Evolutionary conservation across 2,113 vertebrate genomes (phyloP).

Genomic region (Micronisus gabar): DNA sequence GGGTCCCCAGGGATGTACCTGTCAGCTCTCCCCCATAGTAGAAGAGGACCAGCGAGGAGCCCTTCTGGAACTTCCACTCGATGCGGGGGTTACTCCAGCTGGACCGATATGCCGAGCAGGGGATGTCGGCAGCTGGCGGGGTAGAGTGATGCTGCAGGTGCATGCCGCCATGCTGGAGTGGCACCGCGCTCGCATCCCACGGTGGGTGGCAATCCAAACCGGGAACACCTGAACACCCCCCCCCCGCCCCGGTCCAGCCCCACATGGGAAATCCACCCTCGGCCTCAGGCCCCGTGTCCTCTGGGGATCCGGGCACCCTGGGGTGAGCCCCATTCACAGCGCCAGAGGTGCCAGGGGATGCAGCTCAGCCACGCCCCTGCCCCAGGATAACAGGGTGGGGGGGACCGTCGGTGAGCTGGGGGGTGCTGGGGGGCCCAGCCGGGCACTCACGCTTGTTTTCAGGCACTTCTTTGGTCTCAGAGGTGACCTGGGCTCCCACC

Average conservation of each 20-base stretch:
- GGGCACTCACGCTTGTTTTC: conserved; percentile 55
- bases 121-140: conserved; percentile 12
- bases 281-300: too few species aligned
- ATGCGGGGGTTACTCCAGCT: neutral
- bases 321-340: too few species aligned
- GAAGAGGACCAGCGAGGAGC: neutral
- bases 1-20: neutral
- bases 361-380: neutral
- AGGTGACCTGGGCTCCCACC: neutral
- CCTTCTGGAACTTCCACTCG: conserved; percentile 72
- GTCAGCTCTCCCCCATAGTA: conserved; percentile 57
- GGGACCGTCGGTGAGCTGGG: accelerated
- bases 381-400: neutral
- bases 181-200: neutral
- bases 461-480: neutral
- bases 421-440: neutral
- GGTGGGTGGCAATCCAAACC: too few species aligned
- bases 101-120: neutral
- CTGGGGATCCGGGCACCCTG: neutral
- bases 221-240: neutral
- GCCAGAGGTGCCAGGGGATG: neutral
- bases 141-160: neutral
- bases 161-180: neutral
- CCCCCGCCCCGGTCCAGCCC: neutral
- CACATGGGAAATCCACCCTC: neutral